Evolutionary conservation across 2,113 vertebrate species (phyloP).

Genomic region (Passerina amoena): DNA sequence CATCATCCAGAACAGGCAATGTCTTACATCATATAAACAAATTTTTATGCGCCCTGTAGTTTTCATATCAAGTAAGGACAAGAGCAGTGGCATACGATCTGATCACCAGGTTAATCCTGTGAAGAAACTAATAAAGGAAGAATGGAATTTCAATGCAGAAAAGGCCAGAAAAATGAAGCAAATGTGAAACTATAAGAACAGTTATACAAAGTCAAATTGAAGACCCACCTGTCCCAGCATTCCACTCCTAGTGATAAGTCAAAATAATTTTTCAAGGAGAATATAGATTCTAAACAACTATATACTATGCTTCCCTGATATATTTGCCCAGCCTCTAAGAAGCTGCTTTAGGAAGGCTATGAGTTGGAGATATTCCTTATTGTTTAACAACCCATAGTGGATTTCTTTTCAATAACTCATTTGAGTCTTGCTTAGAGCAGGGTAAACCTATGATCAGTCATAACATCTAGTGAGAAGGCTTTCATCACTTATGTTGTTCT

Average conservation of each 20-base stretch:
- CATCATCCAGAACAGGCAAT: neutral
- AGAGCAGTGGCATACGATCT: neutral
- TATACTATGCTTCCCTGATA: neutral
- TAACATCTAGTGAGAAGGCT: neutral
- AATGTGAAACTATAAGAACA: neutral
- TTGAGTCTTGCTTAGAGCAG: neutral
- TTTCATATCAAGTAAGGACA: neutral
- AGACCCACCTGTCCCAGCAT: rapidly evolving
- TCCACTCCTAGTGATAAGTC: neutral
- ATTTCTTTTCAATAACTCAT: neutral
- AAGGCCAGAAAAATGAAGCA: neutral
- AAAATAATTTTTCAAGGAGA: neutral
- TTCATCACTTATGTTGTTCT: neutral
- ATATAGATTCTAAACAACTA: neutral
- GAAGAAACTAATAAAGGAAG: neutral
- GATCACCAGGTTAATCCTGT: neutral
- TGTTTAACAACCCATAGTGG: neutral
- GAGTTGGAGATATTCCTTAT: neutral
- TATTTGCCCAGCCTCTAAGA: neutral
- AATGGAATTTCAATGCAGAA: neutral
- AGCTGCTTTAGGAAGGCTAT: neutral
- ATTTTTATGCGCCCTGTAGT: neutral
- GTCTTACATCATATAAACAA: neutral
- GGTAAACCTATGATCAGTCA: neutral
- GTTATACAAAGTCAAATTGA: neutral